Evolutionary conservation across 2,888 invertebrate species (phyloP), one percentile per base, ranked within the genome.

Genomic region (Drosophila kuntzei): DNA sequence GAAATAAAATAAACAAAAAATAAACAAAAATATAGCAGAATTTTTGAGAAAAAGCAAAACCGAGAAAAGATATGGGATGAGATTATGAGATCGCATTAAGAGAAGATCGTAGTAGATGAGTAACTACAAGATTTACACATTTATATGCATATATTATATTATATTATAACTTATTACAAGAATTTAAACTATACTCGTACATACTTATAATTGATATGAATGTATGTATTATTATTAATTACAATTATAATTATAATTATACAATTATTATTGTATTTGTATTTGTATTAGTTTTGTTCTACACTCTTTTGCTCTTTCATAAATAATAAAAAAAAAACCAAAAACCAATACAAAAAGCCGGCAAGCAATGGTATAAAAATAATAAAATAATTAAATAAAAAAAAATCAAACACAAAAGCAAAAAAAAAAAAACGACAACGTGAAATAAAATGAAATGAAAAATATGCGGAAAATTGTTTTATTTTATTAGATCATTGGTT

Each of bases 281-380:
- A 90, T 90, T 90, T 76, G 88, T 89, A 88, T 90, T 90, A 90
- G 89, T 90, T 90, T 89, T 90, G 87, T 90, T 90, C 89, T 61
- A 89, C 82, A 86, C 87, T 89, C 89, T 90, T 90, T 90, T 90
- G 87, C 90, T 90, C 89, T 90, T 89, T 88, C 81, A 88, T 88
- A 82, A 87, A 89, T 80, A 78, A 87, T 81, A 76, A 74, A 73
- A 79, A 76, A 74, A 73, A 79, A 72, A 65, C 50, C 11, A 47
- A 66, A 61, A 51, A 71, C 62, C 69, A 82, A 70, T 76, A 59
- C 34, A 61, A 72, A 71, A 57, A 71, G 58, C 82, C 85, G 86
- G 87, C 84, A 79, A 81, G 82, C 79, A 81, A 80, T 79, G 79
- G 81, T 84, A 81, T 76, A 69, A 63, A 68, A 70, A 65, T 69